Base-by-base conservation (phyloP, 2,797 vertebrate species). In the Liparis tanakae region DNA sequence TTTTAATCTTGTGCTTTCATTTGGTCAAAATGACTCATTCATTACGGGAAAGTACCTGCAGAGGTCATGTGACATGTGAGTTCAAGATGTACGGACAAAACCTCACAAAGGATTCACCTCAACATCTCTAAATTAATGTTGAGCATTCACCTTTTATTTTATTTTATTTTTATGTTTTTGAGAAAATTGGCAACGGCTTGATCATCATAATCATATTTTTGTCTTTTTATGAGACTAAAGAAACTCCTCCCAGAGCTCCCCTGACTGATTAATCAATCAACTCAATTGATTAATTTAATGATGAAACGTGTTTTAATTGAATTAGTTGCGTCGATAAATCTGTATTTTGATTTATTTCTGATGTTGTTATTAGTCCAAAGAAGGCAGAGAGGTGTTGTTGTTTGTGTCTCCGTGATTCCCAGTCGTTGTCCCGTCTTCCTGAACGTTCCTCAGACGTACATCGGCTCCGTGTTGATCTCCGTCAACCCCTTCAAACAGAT, bases 401-500 rank as follows among this genome's bases (percentile, higher is more conserved):
- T 54, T 5, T 22, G 6, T 51, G n/a, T 9, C 22, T 10, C 48
- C 48, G 6, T 48, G 6, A 13, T 55, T 53, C 4, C 25, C 9
- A 0, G n/a, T n/a, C n/a, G n/a, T 39, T 12, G 41, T 6, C 56
- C 34, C 62, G 1, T 2, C 5, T 68, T 87, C 94, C 96, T 97
- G 96, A 90, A 96, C 95, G 22, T 1, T 1, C 7, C 79, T 58
- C 88, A 98, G 98, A 98, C 97, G 25, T 99, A 99, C 80, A 99
- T 99, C 0, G 98, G 98, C 51, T 92, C 97, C 0, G 98, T 99
- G 54, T 89, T 99, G 68, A 99, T 99, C 90, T 99, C 98, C 0
- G 94, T 99, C 1, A 99, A 99, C 85, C 98, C 98, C 0, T 99
- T 99, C 88, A 99, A 99, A 88, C 97, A 98, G 94, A 99, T 99